Evolutionary conservation across 30 jellyfish, hydroid and myxozoan genomes (phyloP), one percentile per base, ranked within the genome.

Genomic region (Pelagia noctiluca): DNA sequence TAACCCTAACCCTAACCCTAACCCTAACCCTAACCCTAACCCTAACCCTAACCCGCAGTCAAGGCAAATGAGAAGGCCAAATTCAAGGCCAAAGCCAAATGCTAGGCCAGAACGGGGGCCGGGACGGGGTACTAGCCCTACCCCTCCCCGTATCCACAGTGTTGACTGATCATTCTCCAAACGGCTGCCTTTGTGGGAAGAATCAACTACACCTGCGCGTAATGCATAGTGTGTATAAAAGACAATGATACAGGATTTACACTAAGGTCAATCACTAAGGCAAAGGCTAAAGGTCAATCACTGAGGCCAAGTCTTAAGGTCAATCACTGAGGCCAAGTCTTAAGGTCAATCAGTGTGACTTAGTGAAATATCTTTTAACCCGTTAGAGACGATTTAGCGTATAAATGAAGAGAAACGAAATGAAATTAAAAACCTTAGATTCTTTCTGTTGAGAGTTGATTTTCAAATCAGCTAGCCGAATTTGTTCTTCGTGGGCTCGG

Each of bases 401-500:
- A 42, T 16, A 42, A 16, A 16, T 16, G 12, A 42, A 16, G 57
- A n/a, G 21, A n/a, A 60, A 60, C 34, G 21, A n/a, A 5, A n/a
- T 8, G 12, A 5, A n/a, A 25, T 18, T 63, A 28, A 50, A 28
- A 28, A 71, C 93, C 77, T 69, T 46, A 0, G 93, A 78, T 29
- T 83, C 93, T 19, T 50, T 52, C 28, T 70, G 54, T n/a, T 71
- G 93, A 3, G 74, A 23, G 30, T 31, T 26, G 19, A 69, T 42
- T 38, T 83, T 53, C 35, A 49, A 50, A 35, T 83, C 93, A 19
- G 93, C 75, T 2, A 13, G 73, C n/a, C 63, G 57, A 19, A 64
- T 75, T 21, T 83, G 93, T 35, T 70, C 81, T 24, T 68, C 86
- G 26, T 68, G 65, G 3, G 86, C 35, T n/a, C 52, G 74, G 80